Percentiles rank a stretch among this genome's conserved stretches.
phyloP scores from a whole-genome alignment of 35 echinoderm and acorn worm genomes.

The Apostichopus japonicus region DNA sequence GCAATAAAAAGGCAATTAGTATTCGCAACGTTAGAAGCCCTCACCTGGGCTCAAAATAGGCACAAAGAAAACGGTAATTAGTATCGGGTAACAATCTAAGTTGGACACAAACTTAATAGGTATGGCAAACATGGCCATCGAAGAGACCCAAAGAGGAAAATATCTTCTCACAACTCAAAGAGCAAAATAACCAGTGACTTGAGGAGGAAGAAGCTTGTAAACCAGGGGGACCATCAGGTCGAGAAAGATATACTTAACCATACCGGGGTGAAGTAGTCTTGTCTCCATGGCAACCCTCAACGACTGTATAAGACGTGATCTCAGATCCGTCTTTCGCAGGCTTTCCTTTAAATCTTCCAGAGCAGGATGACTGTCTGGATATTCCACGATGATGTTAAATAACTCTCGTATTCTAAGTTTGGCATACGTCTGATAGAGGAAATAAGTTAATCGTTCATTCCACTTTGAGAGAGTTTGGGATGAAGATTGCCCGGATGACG shows the following conservation, averaged over 20 bases:
- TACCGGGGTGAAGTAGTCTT: slow-evolving; percentile 96
- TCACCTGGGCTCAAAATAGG: too few relatives aligned
- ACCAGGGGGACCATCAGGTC: too few relatives aligned
- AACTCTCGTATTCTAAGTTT: slow-evolving; percentile 89
- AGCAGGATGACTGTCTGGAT: slow-evolving; percentile 85
- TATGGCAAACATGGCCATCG: too few relatives aligned
- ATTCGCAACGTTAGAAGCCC: too few relatives aligned
- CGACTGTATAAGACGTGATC: slow-evolving; percentile 82
- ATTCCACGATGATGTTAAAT: slow-evolving; percentile 99
- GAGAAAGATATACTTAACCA: neutral
- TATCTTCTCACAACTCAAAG: too few relatives aligned
- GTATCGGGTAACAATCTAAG: too few relatives aligned
- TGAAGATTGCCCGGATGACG: slow-evolving; percentile 36
- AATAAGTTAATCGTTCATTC: slow-evolving; percentile 87
- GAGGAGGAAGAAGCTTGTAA: too few relatives aligned
- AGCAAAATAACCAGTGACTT: too few relatives aligned
- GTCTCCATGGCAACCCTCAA: slow-evolving; percentile 85
- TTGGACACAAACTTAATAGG: too few relatives aligned
- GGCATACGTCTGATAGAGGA: slow-evolving; percentile 95
- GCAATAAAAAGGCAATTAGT: too few relatives aligned
- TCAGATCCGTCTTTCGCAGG: slow-evolving; percentile 89
- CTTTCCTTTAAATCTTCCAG: slow-evolving; percentile 89
- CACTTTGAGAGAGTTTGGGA: slow-evolving; percentile 70
- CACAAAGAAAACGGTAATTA: too few relatives aligned
- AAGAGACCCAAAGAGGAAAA: too few relatives aligned